Evolutionary conservation across 2,797 vertebrate genomes (phyloP).

Genomic region (Molothrus aeneus): DNA sequence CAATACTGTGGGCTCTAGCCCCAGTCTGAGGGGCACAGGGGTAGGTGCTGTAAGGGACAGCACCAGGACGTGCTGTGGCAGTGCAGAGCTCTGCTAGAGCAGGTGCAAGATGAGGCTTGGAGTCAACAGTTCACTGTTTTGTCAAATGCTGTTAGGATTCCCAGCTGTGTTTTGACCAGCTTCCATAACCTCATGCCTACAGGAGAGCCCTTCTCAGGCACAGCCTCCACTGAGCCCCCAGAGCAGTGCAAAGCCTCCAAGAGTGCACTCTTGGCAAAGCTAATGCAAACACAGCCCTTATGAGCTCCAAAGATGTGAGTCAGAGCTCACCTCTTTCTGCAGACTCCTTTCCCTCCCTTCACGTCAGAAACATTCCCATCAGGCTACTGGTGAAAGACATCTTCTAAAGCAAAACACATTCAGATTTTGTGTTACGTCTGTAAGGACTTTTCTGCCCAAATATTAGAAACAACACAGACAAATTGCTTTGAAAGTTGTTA

Average conservation of each 20-base stretch:
- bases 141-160: neutral
- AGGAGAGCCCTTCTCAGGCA: neutral
- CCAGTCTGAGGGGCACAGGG: neutral
- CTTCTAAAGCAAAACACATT: neutral
- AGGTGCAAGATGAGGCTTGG: neutral
- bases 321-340: neutral
- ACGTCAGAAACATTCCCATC: neutral
- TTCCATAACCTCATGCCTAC: neutral
- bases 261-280: neutral
- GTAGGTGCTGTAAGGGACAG: neutral
- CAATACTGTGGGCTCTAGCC: neutral
- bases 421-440: neutral
- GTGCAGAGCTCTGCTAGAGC: neutral
- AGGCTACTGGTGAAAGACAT: neutral
- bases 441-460: neutral
- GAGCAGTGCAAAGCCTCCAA: neutral
- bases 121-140: neutral
- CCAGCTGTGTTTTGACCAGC: slow-evolving; percentile 27
- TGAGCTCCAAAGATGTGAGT: neutral
- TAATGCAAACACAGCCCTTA: neutral
- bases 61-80: neutral
- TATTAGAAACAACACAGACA: neutral
- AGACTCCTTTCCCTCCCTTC: neutral
- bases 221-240: neutral
- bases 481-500: neutral